Base-by-base conservation (phyloP, 1,140 invertebrate genomes). In the Plutomurus gul region DNA sequence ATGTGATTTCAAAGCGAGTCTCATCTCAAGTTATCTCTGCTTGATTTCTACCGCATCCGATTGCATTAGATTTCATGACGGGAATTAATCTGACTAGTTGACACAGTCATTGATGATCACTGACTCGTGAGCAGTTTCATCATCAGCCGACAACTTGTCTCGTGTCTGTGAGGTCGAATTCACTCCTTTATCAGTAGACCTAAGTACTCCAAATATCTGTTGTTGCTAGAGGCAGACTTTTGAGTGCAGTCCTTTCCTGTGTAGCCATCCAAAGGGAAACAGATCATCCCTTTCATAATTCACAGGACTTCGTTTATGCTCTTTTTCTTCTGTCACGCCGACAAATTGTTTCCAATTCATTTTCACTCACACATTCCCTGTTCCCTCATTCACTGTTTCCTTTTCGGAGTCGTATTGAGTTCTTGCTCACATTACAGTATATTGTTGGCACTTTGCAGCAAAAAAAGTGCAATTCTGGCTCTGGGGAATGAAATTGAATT, bases 321-420 rank as follows among this genome's bases (percentile, higher is more conserved):
- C 56, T 16, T 65, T 65, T 65, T n/a, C 36, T 10, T 43, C 39
- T 43, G 56, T n/a, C 56, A 65, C 25, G 27, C 56, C 56, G 56
- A 65, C 56, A 65, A 65, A 65, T 65, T 65, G 27, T 33, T n/a
- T 65, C 13, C 56, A 65, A 65, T 65, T 65, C 56, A 65, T 65
- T 65, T 65, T 65, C 56, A 2, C 25, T 51, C 56, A 33, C 36
- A 33, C 56, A 65, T 65, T 30, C 56, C 30, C n/a, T n/a, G n/a
- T 6, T 33, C 18, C 16, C 36, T 7, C 4, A 13, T 51, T 51
- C 13, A 51, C 25, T 51, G 47, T 51, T 51, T 51, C 47, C 20
- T 22, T 25, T 51, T 7, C 47, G 18, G 25, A 51, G 1, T 51
- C n/a, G 20, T 16, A 22, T 51, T 51, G 20, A 22, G 20, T 51